Evolutionary conservation across 2,888 invertebrate species (phyloP).

Genomic region (Cataglyphis altisquamis): DNA sequence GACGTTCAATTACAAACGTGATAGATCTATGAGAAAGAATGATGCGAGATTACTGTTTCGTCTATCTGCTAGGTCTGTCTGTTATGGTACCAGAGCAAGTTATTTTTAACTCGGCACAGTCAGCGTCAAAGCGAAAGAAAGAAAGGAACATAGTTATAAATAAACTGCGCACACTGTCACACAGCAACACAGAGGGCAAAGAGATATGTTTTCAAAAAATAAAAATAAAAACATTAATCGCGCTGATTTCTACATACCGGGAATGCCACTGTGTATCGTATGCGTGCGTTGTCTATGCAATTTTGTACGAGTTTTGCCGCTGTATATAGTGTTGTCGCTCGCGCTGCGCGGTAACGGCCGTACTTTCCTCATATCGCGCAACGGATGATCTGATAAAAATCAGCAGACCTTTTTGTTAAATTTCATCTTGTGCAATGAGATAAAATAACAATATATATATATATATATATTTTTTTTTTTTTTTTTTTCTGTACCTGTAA

Average conservation of each 20-base stretch:
- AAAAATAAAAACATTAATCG: slow-evolving; percentile 31
- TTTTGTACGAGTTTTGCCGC: slow-evolving; percentile 81
- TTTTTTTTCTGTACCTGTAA: slow-evolving; percentile 77
- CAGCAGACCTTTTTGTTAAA: neutral
- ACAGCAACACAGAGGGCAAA: slow-evolving; percentile 71
- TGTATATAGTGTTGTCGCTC: slow-evolving; percentile 85
- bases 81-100: slow-evolving; percentile 66
- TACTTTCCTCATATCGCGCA: slow-evolving; percentile 82
- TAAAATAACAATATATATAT: neutral
- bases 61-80: slow-evolving; percentile 31
- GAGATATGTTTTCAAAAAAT: slow-evolving; percentile 18
- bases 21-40: slow-evolving; percentile 41
- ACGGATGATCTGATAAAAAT: slow-evolving; percentile 79
- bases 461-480: too few species aligned
- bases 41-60: slow-evolving; percentile 61
- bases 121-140: slow-evolving; percentile 77
- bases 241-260: slow-evolving; percentile 78
- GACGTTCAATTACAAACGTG: slow-evolving; percentile 51
- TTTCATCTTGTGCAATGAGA: neutral
- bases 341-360: slow-evolving; percentile 84
- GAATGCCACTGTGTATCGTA: slow-evolving; percentile 80
- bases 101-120: slow-evolving; percentile 80
- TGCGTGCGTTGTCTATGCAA: slow-evolving; percentile 79
- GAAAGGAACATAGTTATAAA: slow-evolving; percentile 76
- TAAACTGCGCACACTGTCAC: slow-evolving; percentile 72